Base-by-base conservation (phyloP, 2,888 invertebrate genomes). In the Eurytoma californica region DNA sequence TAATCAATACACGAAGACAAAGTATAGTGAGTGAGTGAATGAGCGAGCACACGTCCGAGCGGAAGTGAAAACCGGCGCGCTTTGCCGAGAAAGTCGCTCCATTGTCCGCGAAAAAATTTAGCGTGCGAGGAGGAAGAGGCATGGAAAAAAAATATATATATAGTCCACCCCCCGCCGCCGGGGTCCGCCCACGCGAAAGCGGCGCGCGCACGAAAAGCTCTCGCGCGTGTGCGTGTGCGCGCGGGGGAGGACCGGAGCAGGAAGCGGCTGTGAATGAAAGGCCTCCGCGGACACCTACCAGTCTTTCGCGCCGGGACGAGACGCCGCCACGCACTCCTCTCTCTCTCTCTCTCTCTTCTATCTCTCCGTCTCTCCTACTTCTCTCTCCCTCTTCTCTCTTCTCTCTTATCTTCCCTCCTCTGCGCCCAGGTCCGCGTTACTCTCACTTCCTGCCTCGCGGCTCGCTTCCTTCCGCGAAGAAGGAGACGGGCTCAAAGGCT, bases 381-480 rank as follows among this genome's bases (percentile, higher is more conserved):
- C 63, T 4, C 39, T 28, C 60, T 63, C 18, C 18, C n/a, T 63
- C n/a, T 63, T 18, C 39, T 39, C 39, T 47, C 18, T 63, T 63
- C 39, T 47, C 63, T 63, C 4, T 63, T 57, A 69, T 60, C 51
- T 47, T 72, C 55, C 67, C 67, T 79, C 76, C 69, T 72, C 51
- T 20, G 51, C 12, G 47, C 14, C 24, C 24, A 24, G 9, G 39
- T 39, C 39, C 1, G 39, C 7, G 39, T 2, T 24, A 2, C 39
- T 39, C 39, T 39, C 39, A 39, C 39, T 39, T 39, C 39, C 39
- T 39, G 39, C 39, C 39, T 39, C 39, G 39, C 39, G 39, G 39
- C 39, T 39, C 39, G 9, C 39, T 39, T 39, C 39, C 39, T 39
- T 39, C 39, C 39, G 39, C 39, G 7, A 39, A 39, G 39, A 39